Base-by-base conservation (phyloP, 2,113 vertebrate species). In the Gavia stellata region DNA sequence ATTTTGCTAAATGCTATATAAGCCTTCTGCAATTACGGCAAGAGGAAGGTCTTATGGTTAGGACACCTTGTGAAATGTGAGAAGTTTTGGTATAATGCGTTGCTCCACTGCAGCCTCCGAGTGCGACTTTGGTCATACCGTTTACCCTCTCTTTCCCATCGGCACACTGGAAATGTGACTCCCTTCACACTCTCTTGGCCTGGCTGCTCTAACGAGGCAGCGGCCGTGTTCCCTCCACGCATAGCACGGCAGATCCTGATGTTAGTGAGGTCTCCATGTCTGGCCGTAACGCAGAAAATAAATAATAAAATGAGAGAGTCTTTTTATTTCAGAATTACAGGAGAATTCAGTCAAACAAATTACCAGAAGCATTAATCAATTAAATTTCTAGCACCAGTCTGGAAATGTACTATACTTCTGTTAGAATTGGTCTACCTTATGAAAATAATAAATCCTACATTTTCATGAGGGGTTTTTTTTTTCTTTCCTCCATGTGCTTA, bases 371-470 rank as follows among this genome's bases (percentile, higher is more conserved):
- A 62, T 81, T 94, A 68, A 95, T 92, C 92, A 79, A 77, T 81
- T 90, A 91, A 12, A 94, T 92, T 94, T 95, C 65, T 77, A 90
- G 29, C 59, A 59, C 38, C 38, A 58, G 20, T 17, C 91, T 88
- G 33, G 34, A 97, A 95, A 77, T 31, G 33, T 74, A 28, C n/a
- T 33, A 14, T 50, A 67, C 34, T 85, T 94, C 81, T 72, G 20
- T 67, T 82, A 91, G 47, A 95, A 85, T 11, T 79, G 66, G 82
- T 70, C 77, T 87, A 75, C 38, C 81, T 96, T 94, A 96, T 96
- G 96, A 96, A 97, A 95, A 95, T 94, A 95, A 97, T 95, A 96
- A 97, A 97, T 96, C 78, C 71, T 92, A 58, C 40, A 42, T 78
- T 95, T 96, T 94, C 84, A 90, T 78, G 62, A 71, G 70, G n/a